These are phyloP conservation scores for western clawed frog (Xenopus tropicalis) DNA, from an alignment of 2,113 vertebrate species.

Conservation along the genomic window DNA sequence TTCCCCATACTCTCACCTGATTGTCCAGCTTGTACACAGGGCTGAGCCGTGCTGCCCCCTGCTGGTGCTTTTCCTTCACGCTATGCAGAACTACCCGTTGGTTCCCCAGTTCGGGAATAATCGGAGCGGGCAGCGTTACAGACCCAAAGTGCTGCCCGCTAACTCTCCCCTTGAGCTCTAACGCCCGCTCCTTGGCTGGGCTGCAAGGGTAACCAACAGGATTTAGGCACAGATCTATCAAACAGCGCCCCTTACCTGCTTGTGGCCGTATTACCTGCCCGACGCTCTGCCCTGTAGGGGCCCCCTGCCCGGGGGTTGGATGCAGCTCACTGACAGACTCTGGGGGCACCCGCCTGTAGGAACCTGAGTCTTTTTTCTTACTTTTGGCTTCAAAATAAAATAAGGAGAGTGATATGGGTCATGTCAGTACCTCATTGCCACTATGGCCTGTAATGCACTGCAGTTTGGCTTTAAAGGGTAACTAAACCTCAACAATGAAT, in stretches of 20 bases:
- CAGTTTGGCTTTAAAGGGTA: too few relatives aligned
- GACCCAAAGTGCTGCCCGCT: neutral
- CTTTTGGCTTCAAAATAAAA: neutral
- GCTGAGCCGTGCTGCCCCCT: too few relatives aligned
- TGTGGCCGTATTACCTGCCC: too few relatives aligned
- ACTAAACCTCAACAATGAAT: too few relatives aligned
- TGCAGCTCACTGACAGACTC: neutral
- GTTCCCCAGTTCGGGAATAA: neutral
- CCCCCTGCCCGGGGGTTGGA: neutral
- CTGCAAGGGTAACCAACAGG: neutral
- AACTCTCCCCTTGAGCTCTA: neutral
- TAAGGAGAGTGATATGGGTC: neutral
- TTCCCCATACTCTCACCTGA: neutral
- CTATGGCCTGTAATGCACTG: too few relatives aligned
- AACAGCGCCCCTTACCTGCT: too few relatives aligned
- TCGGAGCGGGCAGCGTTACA: neutral
- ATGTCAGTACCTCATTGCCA: too few relatives aligned
- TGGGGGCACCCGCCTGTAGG: slow-evolving; percentile 7
- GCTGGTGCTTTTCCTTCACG: neutral
- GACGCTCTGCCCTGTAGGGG: neutral
- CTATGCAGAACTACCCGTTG: slow-evolving; percentile 11
- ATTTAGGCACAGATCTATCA: too few relatives aligned
- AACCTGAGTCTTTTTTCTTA: neutral
- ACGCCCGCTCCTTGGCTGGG: neutral
- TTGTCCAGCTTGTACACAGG: slow-evolving; percentile 34